Base-by-base conservation (phyloP, 2,113 vertebrate species). In the Lontra canadensis region DNA sequence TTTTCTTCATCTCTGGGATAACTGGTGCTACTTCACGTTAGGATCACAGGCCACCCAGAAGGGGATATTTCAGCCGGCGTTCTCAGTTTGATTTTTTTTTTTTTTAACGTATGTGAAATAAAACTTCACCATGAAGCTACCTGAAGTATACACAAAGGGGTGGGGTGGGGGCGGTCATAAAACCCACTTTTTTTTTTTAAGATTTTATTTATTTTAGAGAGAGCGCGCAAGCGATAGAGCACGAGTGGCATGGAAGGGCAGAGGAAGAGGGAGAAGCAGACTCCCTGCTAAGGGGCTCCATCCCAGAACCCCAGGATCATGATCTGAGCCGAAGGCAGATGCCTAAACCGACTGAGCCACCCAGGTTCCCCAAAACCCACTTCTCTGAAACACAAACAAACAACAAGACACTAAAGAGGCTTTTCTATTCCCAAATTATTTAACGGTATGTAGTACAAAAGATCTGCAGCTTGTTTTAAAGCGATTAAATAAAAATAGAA, bases 401-500 rank as follows among this genome's bases (percentile, higher is more conserved):
- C 21, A 23, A 69, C 59, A 59, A 52, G 85, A 42, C 23, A 36
- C 47, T 57, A 57, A 65, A 42, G 52, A 78, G 89, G 71, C 26
- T 47, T 85, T 84, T 57, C 80, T 74, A 47, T 69, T 57, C 36
- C 80, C 29, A 39, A 90, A 79, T 65, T 61, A 71, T 17, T 14
- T 39, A 93, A n/a, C 5, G 29, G 67, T 52, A 69, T 65, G 82
- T 39, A 63, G 57, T 65, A 31, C 42, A 61, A 79, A 86, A 95
- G 93, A 63, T 65, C 61, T 63, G 42, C 81, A 96, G 34, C 29
- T 90, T 93, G 65, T 97, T 93, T 95, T 92, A 86, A 91, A 94
- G 82, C 74, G 67, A 82, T 94, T 73, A 92, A 88, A 89, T 94
- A 92, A 97, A 98, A 97, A 93, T 34, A 90, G 96, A 96, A 88